Percentiles rank a stretch among this genome's conserved stretches.
Conservation (phyloP, 2,113 vertebrate genomes). For the Pachyramphus minor region DNA sequence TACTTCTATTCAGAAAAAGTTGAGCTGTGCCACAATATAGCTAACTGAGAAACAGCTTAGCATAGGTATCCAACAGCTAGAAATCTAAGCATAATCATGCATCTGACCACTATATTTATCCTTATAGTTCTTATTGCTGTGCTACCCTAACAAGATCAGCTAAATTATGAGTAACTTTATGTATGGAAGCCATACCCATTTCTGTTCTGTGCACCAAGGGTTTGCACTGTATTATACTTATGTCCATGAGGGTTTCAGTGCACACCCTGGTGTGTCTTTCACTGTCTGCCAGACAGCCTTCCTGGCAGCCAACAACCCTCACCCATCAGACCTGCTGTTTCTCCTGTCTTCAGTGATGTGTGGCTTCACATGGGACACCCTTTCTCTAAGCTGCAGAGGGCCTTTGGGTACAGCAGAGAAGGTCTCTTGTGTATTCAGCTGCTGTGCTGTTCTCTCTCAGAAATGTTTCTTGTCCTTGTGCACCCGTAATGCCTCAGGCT, state of each 20-base stretch:
- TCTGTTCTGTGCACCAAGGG: not conserved
- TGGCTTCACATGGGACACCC: not conserved
- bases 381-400: not conserved
- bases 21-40: not conserved
- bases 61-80: not conserved
- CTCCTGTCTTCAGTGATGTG: not conserved
- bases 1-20: not conserved
- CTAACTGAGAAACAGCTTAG: not conserved
- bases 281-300: not conserved
- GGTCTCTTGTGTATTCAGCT: not conserved
- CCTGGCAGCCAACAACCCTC: not conserved
- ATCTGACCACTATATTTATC: not conserved
- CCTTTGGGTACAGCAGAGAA: not conserved
- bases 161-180: not conserved
- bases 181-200: fast-evolving
- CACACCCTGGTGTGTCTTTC: fast-evolving
- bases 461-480: not conserved
- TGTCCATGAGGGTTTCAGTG: not conserved
- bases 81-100: not conserved
- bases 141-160: not conserved
- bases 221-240: not conserved
- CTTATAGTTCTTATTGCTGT: not conserved
- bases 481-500: not conserved
- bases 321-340: not conserved
- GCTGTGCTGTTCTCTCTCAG: not conserved